Evolutionary conservation across 53 echinoderm and acorn worm genomes (phyloP).

Genomic region (Echinometra lucunter): DNA sequence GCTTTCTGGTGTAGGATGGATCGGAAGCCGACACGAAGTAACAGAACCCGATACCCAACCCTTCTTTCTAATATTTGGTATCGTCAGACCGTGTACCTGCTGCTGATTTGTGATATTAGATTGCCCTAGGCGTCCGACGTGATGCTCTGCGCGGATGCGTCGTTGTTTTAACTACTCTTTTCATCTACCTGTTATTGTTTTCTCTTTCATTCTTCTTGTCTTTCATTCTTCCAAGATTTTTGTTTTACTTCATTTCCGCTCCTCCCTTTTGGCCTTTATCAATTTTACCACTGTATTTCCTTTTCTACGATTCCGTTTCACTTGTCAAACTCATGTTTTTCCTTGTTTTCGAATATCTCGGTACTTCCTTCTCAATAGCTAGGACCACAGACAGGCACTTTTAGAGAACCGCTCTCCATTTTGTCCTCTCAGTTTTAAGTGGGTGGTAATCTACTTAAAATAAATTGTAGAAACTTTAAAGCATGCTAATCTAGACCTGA

Average conservation of each 20-base stretch:
- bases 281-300: not conserved
- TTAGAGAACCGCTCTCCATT: too few species aligned
- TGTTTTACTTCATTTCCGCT: not conserved
- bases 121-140: constrained; percentile 27
- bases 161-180: constrained; percentile 4
- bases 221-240: not conserved
- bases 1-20: constrained; percentile 47
- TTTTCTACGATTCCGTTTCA: not conserved
- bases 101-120: constrained; percentile 38
- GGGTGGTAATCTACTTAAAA: too few species aligned
- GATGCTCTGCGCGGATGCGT: not conserved
- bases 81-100: not conserved
- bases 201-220: not conserved
- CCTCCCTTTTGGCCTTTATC: not conserved
- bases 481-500: too few species aligned
- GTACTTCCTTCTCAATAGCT: not conserved
- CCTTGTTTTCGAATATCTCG: not conserved
- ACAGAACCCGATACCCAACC: constrained; percentile 17
- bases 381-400: too few species aligned
- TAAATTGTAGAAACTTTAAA: too few species aligned
- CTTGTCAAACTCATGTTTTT: not conserved
- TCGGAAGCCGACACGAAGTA: constrained; percentile 27
- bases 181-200: not conserved
- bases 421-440: too few species aligned
- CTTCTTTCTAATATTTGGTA: constrained; percentile 1